Evolutionary conservation across 2,797 vertebrate genomes (phyloP).

Genomic region (Xenopus petersii): DNA sequence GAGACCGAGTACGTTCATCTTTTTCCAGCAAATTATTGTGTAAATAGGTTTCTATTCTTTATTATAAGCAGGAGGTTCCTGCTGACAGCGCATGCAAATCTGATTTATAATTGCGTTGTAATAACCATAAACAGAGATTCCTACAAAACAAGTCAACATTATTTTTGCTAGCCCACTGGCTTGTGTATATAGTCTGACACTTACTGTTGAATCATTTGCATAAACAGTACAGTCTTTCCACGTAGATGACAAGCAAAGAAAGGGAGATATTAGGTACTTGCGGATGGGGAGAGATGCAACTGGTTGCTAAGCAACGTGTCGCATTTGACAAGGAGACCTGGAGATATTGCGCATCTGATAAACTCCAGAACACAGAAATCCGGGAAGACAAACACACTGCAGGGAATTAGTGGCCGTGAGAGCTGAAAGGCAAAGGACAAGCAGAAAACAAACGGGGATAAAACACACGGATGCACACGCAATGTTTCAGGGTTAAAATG

Average conservation of each 20-base stretch:
- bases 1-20: constrained; percentile 62
- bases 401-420: background rate
- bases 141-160: constrained; percentile 76
- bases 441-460: too few relatives aligned
- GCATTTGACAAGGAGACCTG: constrained; percentile 24
- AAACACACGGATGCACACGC: too few relatives aligned
- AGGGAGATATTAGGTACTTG: constrained; percentile 57
- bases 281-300: constrained; percentile 39
- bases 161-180: constrained; percentile 64
- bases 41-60: constrained; percentile 79
- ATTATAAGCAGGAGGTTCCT: constrained; percentile 77
- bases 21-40: constrained; percentile 72
- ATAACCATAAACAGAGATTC: constrained; percentile 74
- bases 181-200: constrained; percentile 74
- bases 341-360: constrained; percentile 8
- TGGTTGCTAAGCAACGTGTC: constrained; percentile 36
- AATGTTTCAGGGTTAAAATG: too few relatives aligned
- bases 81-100: constrained; percentile 77
- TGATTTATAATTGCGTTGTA: constrained; percentile 72
- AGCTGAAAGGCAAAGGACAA: background rate
- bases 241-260: constrained; percentile 73
- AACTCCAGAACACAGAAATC: constrained; percentile 2
- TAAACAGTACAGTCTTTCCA: constrained; percentile 69
- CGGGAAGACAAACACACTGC: background rate
- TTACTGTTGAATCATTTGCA: constrained; percentile 76